phyloP scores from a whole-genome alignment of 2,888 invertebrate species.

The Polyommatus iphigenia region DNA sequence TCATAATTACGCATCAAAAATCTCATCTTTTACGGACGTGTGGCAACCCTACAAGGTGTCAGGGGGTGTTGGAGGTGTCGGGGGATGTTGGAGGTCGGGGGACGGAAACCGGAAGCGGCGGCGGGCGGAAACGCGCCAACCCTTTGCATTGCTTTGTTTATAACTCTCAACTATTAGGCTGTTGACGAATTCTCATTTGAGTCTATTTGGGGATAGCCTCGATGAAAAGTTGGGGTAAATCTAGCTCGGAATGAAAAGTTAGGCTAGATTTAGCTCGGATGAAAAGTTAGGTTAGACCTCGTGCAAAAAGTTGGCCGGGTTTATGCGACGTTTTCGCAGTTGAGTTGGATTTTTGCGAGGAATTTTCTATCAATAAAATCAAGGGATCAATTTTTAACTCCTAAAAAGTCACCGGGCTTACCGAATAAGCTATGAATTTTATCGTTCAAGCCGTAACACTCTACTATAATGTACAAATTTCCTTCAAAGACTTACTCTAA shows the following conservation, averaged over 20 bases:
- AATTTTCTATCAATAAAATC: neutral
- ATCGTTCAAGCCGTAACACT: neutral
- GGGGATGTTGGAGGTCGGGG: conserved; percentile 38
- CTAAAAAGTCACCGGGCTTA: neutral
- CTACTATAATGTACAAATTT: too few species aligned
- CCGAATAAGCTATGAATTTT: neutral
- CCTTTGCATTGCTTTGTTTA: conserved; percentile 72
- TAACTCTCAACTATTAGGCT: conserved; percentile 44
- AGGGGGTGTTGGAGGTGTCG: conserved; percentile 37
- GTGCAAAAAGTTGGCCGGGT: neutral
- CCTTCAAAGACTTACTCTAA: too few species aligned
- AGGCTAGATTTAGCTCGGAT: neutral
- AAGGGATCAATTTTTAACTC: neutral
- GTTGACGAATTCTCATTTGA: conserved; percentile 38
- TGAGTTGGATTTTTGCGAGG: neutral
- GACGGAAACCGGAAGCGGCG: conserved; percentile 59
- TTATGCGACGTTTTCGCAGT: neutral
- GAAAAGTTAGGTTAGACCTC: neutral
- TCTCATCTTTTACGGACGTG: neutral
- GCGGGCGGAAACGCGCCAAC: conserved; percentile 67
- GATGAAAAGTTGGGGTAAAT: neutral
- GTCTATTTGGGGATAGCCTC: conserved; percentile 34
- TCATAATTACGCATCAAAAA: too few species aligned
- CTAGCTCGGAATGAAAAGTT: neutral
- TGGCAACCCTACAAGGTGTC: neutral